Conservation (phyloP, 1,140 invertebrate genomes). For the Tigriopus japonicus region DNA sequence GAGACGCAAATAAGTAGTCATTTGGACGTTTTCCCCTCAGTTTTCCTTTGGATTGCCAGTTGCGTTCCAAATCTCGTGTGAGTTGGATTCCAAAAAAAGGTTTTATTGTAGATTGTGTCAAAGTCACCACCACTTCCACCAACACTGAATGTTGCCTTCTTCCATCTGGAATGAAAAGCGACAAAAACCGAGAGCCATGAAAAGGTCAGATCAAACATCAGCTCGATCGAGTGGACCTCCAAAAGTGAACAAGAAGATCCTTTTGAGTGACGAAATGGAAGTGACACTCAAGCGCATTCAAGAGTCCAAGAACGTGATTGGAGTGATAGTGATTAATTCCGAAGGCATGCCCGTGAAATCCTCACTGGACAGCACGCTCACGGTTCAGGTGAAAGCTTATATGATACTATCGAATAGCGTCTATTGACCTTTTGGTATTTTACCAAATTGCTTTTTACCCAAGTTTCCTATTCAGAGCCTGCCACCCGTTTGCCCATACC, state of each 20-base stretch:
- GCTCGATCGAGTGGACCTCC: too few species aligned
- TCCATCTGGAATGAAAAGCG: too few species aligned
- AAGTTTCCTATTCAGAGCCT: background rate
- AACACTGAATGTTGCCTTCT: too few species aligned
- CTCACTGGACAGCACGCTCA: background rate
- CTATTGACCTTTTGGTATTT: background rate
- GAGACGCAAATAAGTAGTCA: too few species aligned
- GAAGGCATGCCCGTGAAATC: conserved; percentile 8
- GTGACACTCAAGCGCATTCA: conserved; percentile 4
- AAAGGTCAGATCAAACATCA: too few species aligned
- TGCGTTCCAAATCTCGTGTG: too few species aligned
- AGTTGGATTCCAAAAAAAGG: too few species aligned
- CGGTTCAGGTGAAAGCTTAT: background rate
- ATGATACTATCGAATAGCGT: background rate
- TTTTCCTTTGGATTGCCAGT: too few species aligned
- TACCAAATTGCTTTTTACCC: background rate
- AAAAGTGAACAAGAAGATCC: background rate
- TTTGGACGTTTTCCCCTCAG: too few species aligned
- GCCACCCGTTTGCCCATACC: background rate
- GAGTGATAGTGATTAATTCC: background rate
- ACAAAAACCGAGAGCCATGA: too few species aligned
- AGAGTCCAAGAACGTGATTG: background rate
- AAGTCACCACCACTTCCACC: too few species aligned
- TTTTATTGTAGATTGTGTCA: too few species aligned
- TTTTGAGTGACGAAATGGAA: background rate